phyloP scores from a whole-genome alignment of 2,797 vertebrate genomes.

The Gallirallus australis region DNA sequence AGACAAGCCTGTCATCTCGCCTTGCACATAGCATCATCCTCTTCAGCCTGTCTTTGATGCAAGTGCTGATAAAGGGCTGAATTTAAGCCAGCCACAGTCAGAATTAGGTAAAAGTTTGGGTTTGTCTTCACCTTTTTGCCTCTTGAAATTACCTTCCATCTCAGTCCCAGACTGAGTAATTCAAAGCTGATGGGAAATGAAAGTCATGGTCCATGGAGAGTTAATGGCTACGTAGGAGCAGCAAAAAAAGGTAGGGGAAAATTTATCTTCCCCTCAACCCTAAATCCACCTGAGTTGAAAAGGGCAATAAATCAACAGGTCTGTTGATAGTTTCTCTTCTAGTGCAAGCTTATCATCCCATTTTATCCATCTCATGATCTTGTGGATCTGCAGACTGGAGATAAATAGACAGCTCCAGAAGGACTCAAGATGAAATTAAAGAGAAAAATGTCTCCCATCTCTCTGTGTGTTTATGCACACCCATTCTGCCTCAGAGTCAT shows the following conservation, averaged over 20 bases:
- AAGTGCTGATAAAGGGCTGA: slow-evolving; percentile 53
- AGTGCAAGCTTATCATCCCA: slow-evolving; percentile 55
- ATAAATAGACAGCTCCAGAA: slow-evolving; percentile 60
- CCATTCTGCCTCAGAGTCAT: not conserved
- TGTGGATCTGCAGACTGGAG: slow-evolving; percentile 21
- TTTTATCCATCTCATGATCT: slow-evolving; percentile 75
- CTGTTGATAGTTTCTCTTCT: slow-evolving; percentile 62
- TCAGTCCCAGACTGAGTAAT: slow-evolving; percentile 71
- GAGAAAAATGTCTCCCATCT: slow-evolving; percentile 34
- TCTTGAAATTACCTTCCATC: slow-evolving; percentile 71
- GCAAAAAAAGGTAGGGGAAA: slow-evolving; percentile 29
- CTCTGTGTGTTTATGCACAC: not conserved
- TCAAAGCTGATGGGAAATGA: slow-evolving; percentile 74
- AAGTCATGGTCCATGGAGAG: slow-evolving; percentile 67
- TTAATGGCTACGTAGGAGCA: slow-evolving; percentile 67
- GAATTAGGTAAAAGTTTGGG: slow-evolving; percentile 49
- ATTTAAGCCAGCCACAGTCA: slow-evolving; percentile 57
- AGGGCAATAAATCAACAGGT: slow-evolving; percentile 68
- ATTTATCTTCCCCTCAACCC: slow-evolving; percentile 62
- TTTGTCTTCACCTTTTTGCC: slow-evolving; percentile 31
- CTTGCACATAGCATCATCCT: not conserved
- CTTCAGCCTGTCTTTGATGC: slow-evolving; percentile 2
- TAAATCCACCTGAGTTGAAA: slow-evolving; percentile 71
- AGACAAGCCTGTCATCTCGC: not conserved
- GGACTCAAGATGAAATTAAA: slow-evolving; percentile 29